These are phyloP conservation scores for Trypoxylus dichotomus DNA, from an alignment of 1,140 invertebrate genomes.

Conservation along the genomic window DNA sequence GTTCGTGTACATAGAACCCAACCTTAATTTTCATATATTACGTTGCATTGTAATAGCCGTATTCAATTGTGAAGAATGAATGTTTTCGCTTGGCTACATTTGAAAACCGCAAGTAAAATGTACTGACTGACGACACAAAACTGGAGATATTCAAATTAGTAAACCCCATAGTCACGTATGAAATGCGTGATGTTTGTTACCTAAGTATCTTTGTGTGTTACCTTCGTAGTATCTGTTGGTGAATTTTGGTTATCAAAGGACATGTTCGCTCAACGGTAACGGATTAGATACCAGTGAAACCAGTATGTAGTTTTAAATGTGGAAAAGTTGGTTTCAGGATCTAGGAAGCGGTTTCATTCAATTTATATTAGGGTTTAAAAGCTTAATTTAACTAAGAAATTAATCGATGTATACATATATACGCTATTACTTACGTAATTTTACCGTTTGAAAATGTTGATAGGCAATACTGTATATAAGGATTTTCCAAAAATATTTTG, in stretches of 20 bases:
- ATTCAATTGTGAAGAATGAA: slow-evolving; percentile 35
- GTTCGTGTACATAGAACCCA: not conserved
- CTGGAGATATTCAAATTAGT: slow-evolving; percentile 37
- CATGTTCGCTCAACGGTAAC: not conserved
- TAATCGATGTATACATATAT: too few species aligned
- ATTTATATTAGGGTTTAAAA: too few species aligned
- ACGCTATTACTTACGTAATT: too few species aligned
- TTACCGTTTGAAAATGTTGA: too few species aligned
- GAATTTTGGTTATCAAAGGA: not conserved
- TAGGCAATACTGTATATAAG: too few species aligned
- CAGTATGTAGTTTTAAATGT: too few species aligned
- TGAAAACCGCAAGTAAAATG: slow-evolving; percentile 41
- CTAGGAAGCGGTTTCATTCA: too few species aligned
- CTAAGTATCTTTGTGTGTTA: not conserved
- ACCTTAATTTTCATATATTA: not conserved
- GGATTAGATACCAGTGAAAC: not conserved
- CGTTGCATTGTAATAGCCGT: slow-evolving; percentile 22
- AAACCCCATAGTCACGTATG: slow-evolving; percentile 31
- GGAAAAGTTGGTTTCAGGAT: too few species aligned
- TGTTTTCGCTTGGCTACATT: slow-evolving; percentile 42
- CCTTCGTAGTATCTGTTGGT: not conserved
- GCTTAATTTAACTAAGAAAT: too few species aligned
- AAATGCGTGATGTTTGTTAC: not conserved
- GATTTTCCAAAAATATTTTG: too few species aligned
- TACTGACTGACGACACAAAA: slow-evolving; percentile 34